Conservation (phyloP, 1,140 invertebrate species). For the Brachionus rubens region DNA sequence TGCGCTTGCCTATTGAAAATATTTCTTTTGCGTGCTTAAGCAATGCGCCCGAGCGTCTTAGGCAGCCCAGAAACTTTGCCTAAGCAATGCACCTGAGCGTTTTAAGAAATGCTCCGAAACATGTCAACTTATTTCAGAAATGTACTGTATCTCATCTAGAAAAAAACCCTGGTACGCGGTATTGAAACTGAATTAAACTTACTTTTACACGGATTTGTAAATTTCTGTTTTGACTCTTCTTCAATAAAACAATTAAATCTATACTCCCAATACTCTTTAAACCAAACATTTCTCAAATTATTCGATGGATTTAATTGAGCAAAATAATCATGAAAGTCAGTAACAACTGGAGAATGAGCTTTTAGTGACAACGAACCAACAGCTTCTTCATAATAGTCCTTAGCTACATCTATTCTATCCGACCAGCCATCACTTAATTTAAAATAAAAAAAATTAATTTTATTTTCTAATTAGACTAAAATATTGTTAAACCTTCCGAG, state of each 20-base stretch:
- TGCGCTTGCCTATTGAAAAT: too few relatives aligned
- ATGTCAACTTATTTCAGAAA: too few relatives aligned
- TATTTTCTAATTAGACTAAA: background rate
- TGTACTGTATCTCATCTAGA: too few relatives aligned
- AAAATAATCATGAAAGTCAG: slow-evolving; percentile 70
- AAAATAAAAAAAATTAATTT: background rate
- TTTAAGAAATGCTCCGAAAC: too few relatives aligned
- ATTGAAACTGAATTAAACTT: background rate
- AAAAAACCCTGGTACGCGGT: too few relatives aligned
- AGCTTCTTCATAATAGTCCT: slow-evolving; percentile 68
- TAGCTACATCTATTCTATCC: slow-evolving; percentile 72
- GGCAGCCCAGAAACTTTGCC: too few relatives aligned
- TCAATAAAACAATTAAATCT: slow-evolving; percentile 66
- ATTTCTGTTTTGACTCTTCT: background rate
- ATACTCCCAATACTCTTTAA: slow-evolving; percentile 72
- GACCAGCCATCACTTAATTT: slow-evolving; percentile 71
- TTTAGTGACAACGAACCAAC: slow-evolving; percentile 70
- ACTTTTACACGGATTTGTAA: slow-evolving; percentile 53
- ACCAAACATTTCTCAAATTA: slow-evolving; percentile 73
- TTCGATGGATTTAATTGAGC: slow-evolving; percentile 66
- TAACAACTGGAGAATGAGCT: slow-evolving; percentile 65
- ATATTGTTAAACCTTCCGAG: slow-evolving; percentile 66
- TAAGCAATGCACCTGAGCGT: too few relatives aligned
- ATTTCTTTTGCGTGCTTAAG: too few relatives aligned
- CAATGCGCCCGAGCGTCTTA: too few relatives aligned